phyloP scores from a whole-genome alignment of 2,888 invertebrate species.

The Brachyptera putata region DNA sequence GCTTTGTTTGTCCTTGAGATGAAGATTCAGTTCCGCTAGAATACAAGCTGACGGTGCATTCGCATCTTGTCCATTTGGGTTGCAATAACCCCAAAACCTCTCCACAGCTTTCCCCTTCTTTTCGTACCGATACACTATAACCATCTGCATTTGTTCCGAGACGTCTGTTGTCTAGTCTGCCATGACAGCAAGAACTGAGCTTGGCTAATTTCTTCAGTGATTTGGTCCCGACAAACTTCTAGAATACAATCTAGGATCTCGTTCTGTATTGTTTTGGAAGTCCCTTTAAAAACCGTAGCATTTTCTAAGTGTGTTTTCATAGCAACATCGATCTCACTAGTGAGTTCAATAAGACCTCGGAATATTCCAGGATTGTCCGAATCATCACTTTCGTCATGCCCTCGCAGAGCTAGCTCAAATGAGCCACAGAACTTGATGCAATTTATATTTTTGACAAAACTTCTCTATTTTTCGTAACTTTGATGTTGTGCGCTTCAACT shows the following conservation, averaged over 20 bases:
- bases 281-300: too few species aligned
- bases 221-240: too few species aligned
- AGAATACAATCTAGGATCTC: too few species aligned
- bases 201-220: constrained; percentile 28
- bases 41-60: constrained; percentile 32
- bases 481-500: too few species aligned
- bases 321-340: neutral
- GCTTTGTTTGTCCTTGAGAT: too few species aligned
- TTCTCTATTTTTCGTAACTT: too few species aligned
- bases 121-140: constrained; percentile 32
- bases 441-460: too few species aligned
- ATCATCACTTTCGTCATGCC: neutral
- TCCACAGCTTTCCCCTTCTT: constrained; percentile 31
- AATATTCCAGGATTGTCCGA: constrained; percentile 7
- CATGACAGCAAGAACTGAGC: constrained; percentile 31
- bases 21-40: too few species aligned
- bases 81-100: constrained; percentile 31
- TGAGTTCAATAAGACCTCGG: neutral
- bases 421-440: too few species aligned
- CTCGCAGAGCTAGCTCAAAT: neutral
- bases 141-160: constrained; percentile 30
- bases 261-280: too few species aligned
- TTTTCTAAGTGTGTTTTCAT: too few species aligned
- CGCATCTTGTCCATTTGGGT: constrained; percentile 24
- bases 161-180: constrained; percentile 34